Conservation (phyloP, 2,888 invertebrate genomes). For the Parnassius glacialis region DNA sequence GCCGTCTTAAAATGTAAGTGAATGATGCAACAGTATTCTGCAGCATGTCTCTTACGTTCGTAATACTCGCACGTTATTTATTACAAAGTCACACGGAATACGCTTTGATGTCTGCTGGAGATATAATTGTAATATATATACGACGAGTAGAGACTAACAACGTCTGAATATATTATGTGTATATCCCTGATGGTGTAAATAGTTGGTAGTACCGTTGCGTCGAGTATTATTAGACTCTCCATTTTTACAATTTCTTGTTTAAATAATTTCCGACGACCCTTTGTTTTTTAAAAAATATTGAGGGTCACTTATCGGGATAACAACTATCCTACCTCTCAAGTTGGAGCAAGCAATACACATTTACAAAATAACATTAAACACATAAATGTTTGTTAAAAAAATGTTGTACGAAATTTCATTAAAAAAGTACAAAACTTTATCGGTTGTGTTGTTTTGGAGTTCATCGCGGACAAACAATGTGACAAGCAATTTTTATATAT, state of each 20-base stretch:
- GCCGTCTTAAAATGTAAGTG: constrained; percentile 20
- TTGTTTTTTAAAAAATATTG: no score
- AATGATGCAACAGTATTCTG: constrained; percentile 11
- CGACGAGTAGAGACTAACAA: constrained; percentile 21
- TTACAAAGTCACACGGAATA: constrained; percentile 28
- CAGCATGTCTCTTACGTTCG: constrained; percentile 6
- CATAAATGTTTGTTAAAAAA: no score
- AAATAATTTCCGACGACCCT: no score
- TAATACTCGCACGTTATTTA: constrained; percentile 27
- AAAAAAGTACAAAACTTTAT: no score
- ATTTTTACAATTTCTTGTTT: constrained; percentile 6
- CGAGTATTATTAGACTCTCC: constrained; percentile 5
- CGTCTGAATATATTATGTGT: constrained; percentile 24
- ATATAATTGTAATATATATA: constrained; percentile 21
- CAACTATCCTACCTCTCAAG: no score
- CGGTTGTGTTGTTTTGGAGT: no score
- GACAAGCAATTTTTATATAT: not conserved
- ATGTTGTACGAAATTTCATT: no score
- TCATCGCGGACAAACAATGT: no score
- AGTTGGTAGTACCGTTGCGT: not conserved
- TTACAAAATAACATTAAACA: no score
- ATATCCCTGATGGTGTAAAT: constrained; percentile 5
- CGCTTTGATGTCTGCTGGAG: constrained; percentile 21
- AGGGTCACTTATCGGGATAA: no score
- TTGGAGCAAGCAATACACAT: no score